phyloP scores from a whole-genome alignment of 2,113 vertebrate genomes.

The Chloebia gouldiae region DNA sequence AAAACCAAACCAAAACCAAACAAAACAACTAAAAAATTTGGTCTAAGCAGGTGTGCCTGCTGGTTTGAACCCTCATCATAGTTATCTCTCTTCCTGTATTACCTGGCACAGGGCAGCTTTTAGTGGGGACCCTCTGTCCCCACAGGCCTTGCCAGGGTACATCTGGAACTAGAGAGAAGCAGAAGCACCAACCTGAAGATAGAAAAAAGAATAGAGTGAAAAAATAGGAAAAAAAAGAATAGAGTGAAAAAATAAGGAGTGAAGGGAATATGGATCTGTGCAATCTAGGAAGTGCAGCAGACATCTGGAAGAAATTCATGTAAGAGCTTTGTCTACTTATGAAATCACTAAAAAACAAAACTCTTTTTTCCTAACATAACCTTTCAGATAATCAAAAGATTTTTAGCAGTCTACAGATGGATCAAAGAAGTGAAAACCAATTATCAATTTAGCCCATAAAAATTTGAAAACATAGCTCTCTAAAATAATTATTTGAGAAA shows the following conservation, averaged over 20 bases:
- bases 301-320: neutral
- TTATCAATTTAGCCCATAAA: neutral
- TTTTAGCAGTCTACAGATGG: neutral
- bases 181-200: neutral
- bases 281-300: neutral
- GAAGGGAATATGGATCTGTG: neutral
- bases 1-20: too few species aligned
- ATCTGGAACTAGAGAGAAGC: neutral
- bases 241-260: neutral
- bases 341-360: neutral
- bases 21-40: too few species aligned
- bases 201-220: neutral
- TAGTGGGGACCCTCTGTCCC: neutral
- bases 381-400: neutral
- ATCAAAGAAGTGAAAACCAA: neutral
- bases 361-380: neutral
- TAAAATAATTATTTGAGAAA: neutral
- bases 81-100: neutral
- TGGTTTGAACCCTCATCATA: neutral
- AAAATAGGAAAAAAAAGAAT: neutral
- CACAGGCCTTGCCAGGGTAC: neutral
- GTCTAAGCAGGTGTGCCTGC: neutral
- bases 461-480: neutral
- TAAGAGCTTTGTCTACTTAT: neutral
- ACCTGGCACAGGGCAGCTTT: neutral